A percentile compares a stretch with the other conserved stretches of the same genome.
These are phyloP conservation scores for Xiphophorus maculatus DNA, from an alignment of 2,113 vertebrate genomes.

Conservation along the genomic window DNA sequence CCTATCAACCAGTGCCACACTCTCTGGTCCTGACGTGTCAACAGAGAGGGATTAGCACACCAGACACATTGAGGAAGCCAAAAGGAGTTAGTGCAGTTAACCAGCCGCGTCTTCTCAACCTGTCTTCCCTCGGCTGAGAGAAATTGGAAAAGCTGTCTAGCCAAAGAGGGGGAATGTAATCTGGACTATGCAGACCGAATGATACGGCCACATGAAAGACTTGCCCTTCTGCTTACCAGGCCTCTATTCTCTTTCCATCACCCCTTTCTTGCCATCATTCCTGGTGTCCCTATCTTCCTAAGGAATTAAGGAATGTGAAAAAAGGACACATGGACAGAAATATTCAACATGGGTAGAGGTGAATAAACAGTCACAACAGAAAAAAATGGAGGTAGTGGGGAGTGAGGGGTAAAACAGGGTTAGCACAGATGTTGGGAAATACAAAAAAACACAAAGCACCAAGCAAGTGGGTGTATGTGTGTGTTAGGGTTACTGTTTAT, in stretches of 20 bases:
- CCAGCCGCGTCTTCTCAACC: slow-evolving; percentile 66
- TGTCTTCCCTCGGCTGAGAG: slow-evolving; percentile 63
- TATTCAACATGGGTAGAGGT: slow-evolving; percentile 47
- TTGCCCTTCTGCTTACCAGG: slow-evolving; percentile 52
- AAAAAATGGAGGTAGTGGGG: slow-evolving; percentile 7
- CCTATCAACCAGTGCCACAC: slow-evolving; percentile 69
- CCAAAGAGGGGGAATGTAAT: slow-evolving; percentile 69
- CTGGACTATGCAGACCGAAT: slow-evolving; percentile 75
- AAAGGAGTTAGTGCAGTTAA: slow-evolving; percentile 75
- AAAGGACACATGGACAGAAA: slow-evolving; percentile 57
- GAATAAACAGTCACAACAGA: slow-evolving; percentile 30
- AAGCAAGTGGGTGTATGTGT: slow-evolving; percentile 62
- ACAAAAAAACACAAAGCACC: slow-evolving; percentile 36
- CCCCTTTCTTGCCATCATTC: slow-evolving; percentile 54
- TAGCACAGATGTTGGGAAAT: slow-evolving; percentile 39
- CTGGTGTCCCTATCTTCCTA: slow-evolving; percentile 36
- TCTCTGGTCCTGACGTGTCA: slow-evolving; percentile 68
- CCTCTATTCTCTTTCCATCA: slow-evolving; percentile 68
- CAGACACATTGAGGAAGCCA: slow-evolving; percentile 52
- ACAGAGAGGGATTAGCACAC: slow-evolving; percentile 71
- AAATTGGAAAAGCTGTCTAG: slow-evolving; percentile 75
- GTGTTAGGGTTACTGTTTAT: slow-evolving; percentile 80
- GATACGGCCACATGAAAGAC: slow-evolving; percentile 68
- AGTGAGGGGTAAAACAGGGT: slow-evolving; percentile 2
- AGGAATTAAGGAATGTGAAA: slow-evolving; percentile 56